Conservation (phyloP, 2,113 vertebrate species). For the Upupa epops region DNA sequence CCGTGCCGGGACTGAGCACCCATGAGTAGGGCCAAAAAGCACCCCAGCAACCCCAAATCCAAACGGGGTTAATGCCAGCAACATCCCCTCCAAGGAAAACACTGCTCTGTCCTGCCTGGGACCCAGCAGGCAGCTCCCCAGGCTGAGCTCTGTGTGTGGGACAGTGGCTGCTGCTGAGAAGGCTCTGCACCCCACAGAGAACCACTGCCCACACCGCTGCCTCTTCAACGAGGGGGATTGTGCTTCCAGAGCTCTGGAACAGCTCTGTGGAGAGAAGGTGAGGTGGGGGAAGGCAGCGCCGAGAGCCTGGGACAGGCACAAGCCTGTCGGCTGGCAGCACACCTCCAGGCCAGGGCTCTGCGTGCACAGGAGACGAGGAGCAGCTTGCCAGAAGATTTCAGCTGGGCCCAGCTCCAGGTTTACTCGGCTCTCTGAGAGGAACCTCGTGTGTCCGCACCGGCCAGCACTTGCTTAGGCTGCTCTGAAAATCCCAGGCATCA, state of each 20-base stretch:
- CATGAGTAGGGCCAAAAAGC: fast-evolving
- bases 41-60: background rate
- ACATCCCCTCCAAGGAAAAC: background rate
- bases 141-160: fast-evolving
- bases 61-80: fast-evolving
- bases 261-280: background rate
- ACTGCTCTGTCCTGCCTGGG: background rate
- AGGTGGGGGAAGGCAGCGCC: fast-evolving
- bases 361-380: background rate
- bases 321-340: conserved; percentile 12
- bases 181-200: background rate
- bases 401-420: conserved; percentile 31
- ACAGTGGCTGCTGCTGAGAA: background rate
- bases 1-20: background rate
- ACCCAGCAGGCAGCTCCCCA: background rate
- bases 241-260: background rate
- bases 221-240: background rate
- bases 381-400: conserved; percentile 9
- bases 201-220: background rate
- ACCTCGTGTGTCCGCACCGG: conserved; percentile 33
- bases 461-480: conserved; percentile 23
- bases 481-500: conserved; percentile 39
- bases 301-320: background rate
- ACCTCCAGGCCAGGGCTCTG: background rate
- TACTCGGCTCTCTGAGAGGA: background rate